Evolutionary conservation across 2,113 vertebrate species (phyloP).

Genomic region (Daphoenositta chrysoptera): DNA sequence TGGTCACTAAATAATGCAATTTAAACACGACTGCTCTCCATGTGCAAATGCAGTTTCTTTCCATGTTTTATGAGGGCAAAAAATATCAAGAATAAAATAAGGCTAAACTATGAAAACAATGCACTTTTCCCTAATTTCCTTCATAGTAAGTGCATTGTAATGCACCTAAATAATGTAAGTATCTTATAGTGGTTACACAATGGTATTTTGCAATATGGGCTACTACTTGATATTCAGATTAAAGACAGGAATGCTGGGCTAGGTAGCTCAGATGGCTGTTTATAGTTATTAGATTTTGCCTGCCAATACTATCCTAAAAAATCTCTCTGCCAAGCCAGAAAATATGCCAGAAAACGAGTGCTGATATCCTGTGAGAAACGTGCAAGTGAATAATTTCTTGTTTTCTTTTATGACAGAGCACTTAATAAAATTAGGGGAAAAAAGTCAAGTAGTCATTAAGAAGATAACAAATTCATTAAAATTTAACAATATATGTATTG

Average conservation of each 20-base stretch:
- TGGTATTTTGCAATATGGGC: not conserved
- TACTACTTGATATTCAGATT: not conserved
- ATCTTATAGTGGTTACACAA: not conserved
- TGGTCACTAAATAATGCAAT: not conserved
- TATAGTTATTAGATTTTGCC: not conserved
- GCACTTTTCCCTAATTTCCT: not conserved
- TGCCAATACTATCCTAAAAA: not conserved
- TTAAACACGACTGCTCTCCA: not conserved
- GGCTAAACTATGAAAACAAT: not conserved
- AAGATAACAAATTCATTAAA: not conserved
- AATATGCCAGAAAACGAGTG: not conserved
- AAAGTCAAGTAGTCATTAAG: not conserved
- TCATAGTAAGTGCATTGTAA: not conserved
- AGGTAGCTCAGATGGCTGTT: slow-evolving; percentile 17
- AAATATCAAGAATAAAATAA: not conserved
- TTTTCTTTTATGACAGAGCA: not conserved
- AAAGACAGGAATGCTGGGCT: not conserved
- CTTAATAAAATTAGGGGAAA: not conserved
- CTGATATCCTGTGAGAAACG: fast-evolving
- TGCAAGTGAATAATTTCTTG: not conserved
- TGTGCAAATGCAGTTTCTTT: not conserved
- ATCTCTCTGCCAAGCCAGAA: not conserved
- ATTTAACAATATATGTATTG: not conserved
- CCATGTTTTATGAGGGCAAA: not conserved
- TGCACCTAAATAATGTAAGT: not conserved